Evolutionary conservation across 1,140 invertebrate species (phyloP), one percentile per base, ranked within the genome.

Genomic region (Acromyrmex heyeri): DNA sequence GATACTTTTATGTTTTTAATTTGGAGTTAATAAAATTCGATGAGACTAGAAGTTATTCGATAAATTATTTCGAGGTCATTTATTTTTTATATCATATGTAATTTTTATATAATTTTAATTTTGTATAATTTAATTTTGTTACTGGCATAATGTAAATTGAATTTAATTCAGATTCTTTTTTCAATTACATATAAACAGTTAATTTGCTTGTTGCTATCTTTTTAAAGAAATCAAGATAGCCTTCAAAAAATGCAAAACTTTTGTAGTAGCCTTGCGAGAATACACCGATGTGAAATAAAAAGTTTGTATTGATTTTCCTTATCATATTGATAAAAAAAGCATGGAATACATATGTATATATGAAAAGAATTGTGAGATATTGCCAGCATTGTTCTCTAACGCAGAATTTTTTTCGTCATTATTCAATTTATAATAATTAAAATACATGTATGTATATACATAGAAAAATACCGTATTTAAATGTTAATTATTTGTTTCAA

Each of bases 281-380:
- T 48, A 85, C 48, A 48, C 16, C 59, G 59, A 34, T 21, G 21
- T 44, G 21, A 64, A 76, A 76, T 27, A 21, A 53, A 75, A 83
- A 18, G 16, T 18, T 21, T 14, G 48, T 85, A 85, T 85, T 16
- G 61, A 85, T 85, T 85, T 14, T 85, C 18, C 8, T 27, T 30
- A 69, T 75, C 16, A 10, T 24, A 30, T 44, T 34, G 21, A 44
- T 18, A 34, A 21, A 21, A 21, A 85, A 73, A 82, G 10, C 10
- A 12, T 6, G 53, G 18, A 72, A 27, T 18, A 59, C 0, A 16
- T 8, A 7, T 70, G 16, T 8, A 3, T 21, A 14, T 16, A 14
- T 14, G 14, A 2, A 79, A 53, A 67, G 30, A 53, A 34, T 79
- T 0, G 1, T 7, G n/a, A 64, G 3, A 12, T 65, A 30, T 65